These are phyloP conservation scores for Sebastes vulpes DNA, from an alignment of 2,797 vertebrate genomes.

Conservation along the genomic window DNA sequence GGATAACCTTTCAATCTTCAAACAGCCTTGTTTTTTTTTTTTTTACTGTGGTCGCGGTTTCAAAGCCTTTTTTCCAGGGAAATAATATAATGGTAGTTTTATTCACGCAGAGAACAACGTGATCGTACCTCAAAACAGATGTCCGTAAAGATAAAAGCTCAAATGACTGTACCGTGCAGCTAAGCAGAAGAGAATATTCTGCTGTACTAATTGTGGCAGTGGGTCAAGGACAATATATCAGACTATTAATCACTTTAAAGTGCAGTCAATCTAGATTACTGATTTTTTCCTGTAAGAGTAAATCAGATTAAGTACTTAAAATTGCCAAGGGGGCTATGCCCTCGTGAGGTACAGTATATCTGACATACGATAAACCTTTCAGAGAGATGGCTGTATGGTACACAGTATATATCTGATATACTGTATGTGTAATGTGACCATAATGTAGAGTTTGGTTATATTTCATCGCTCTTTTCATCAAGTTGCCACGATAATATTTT, in stretches of 20 bases:
- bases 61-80: slow-evolving; percentile 19
- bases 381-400: not conserved
- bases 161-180: not conserved
- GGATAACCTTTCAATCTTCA: slow-evolving; percentile 25
- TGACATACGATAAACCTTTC: slow-evolving; percentile 6
- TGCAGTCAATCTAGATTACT: slow-evolving; percentile 14
- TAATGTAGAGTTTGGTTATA: not conserved
- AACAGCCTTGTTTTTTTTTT: not conserved
- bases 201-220: not conserved
- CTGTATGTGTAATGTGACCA: not conserved
- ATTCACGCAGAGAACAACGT: slow-evolving; percentile 12
- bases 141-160: not conserved
- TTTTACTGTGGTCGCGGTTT: not conserved
- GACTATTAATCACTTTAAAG: slow-evolving; percentile 18
- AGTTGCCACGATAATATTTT: not conserved
- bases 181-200: not conserved
- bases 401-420: not conserved
- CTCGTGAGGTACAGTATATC: not conserved
- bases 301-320: slow-evolving; percentile 34
- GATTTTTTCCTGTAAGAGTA: slow-evolving; percentile 1
- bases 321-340: not conserved
- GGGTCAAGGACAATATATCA: slow-evolving; percentile 5
- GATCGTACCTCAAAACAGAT: slow-evolving; percentile 41
- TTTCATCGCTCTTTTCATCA: not conserved
- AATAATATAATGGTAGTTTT: slow-evolving; percentile 3